Percentiles rank a stretch among this genome's conserved stretches.
phyloP scores from a whole-genome alignment of 1,140 invertebrate species.

The Neoseiulus cucumeris region DNA sequence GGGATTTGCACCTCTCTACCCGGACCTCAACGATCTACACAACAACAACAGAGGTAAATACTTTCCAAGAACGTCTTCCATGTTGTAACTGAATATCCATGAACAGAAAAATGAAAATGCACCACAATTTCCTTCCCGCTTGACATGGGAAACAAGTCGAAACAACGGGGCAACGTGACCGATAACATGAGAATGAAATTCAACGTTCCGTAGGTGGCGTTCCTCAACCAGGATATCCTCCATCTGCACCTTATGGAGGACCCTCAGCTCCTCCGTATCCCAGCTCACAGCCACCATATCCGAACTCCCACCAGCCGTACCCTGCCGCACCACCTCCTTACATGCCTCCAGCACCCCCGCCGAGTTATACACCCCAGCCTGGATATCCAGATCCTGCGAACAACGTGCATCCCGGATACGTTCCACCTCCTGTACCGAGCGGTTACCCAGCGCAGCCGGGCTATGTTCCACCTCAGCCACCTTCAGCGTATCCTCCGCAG shows the following conservation, averaged over 20 bases:
- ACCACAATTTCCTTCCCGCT: too few species aligned
- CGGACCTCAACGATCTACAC: too few species aligned
- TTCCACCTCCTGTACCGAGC: neutral
- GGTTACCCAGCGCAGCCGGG: neutral
- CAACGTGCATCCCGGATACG: neutral
- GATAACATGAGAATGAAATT: too few species aligned
- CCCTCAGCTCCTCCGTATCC: neutral
- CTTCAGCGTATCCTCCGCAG: neutral
- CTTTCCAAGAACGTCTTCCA: too few species aligned
- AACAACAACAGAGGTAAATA: too few species aligned
- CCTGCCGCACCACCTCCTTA: neutral
- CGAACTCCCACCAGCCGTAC: neutral
- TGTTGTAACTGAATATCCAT: too few species aligned
- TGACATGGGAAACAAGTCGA: too few species aligned
- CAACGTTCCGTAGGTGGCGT: too few species aligned
- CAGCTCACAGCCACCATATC: neutral
- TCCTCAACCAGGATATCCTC: too few species aligned
- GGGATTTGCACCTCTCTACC: too few species aligned
- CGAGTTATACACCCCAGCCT: neutral
- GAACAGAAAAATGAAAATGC: too few species aligned
- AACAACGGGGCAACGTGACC: too few species aligned
- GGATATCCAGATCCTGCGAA: neutral
- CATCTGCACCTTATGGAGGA: neutral
- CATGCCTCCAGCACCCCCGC: neutral
- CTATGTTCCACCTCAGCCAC: neutral